phyloP scores from a whole-genome alignment of 2,888 invertebrate genomes.

The Pristionchus exspectatus region DNA sequence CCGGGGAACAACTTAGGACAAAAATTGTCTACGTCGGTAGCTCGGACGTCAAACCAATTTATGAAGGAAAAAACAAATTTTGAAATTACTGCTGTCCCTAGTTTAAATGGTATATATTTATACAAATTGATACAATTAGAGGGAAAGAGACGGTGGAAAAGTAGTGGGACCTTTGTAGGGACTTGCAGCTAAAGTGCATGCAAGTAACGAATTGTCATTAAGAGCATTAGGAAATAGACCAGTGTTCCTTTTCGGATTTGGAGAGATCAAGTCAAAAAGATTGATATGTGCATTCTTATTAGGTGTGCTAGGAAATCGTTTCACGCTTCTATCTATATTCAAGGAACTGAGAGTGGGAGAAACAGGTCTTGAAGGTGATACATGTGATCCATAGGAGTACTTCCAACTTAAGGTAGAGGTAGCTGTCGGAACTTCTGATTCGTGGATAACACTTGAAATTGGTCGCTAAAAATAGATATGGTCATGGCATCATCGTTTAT shows the following conservation, averaged over 20 bases:
- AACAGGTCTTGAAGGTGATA: background rate
- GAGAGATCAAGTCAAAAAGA: background rate
- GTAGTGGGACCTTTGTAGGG: conserved; percentile 60
- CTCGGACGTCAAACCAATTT: background rate
- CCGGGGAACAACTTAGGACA: no score
- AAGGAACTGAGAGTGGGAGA: conserved; percentile 4
- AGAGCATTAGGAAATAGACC: conserved; percentile 56
- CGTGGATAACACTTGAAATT: background rate
- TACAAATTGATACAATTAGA: background rate
- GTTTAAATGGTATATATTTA: background rate
- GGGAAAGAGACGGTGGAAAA: conserved; percentile 51
- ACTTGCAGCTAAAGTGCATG: conserved; percentile 57
- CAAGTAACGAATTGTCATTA: conserved; percentile 62
- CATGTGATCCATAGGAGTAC: background rate
- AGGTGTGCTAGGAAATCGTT: conserved; percentile 2
- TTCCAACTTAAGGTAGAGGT: background rate
- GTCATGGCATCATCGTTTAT: background rate
- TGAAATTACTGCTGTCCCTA: no score
- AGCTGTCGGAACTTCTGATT: background rate
- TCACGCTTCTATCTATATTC: background rate
- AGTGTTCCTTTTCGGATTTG: background rate
- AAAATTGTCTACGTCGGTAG: no score
- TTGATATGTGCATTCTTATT: background rate
- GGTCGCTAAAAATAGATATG: background rate
- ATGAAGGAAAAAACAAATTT: background rate